phyloP scores from a whole-genome alignment of 2,797 vertebrate species.

The Cynodonichthys magdalenae region DNA sequence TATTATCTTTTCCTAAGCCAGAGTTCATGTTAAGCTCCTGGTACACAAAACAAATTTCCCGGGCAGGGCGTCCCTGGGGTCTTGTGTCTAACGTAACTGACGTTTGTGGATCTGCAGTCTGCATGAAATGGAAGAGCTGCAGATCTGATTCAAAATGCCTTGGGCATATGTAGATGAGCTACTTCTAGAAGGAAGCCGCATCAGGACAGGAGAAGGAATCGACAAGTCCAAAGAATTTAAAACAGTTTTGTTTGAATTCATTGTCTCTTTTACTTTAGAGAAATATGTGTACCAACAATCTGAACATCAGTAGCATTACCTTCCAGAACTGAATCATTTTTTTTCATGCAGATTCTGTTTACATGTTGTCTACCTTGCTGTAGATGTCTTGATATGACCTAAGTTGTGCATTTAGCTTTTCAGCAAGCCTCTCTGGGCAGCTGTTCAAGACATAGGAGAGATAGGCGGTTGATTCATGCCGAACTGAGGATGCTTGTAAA shows the following conservation, averaged over 20 bases:
- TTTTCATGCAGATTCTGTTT: slow-evolving; percentile 2
- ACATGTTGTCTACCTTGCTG: slow-evolving; percentile 18
- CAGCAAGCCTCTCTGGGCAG: slow-evolving; percentile 15
- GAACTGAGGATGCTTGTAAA: slow-evolving; percentile 34
- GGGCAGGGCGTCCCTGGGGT: slow-evolving; percentile 31
- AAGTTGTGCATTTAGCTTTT: slow-evolving; percentile 20
- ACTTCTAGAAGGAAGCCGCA: slow-evolving; percentile 22
- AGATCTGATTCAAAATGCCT: slow-evolving; percentile 45
- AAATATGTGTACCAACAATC: slow-evolving; percentile 3
- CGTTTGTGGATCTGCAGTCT: slow-evolving; percentile 22
- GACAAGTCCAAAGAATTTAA: no score
- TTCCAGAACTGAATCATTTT: not conserved
- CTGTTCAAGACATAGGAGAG: slow-evolving; percentile 19
- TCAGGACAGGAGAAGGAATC: not conserved
- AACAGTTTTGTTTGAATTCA: not conserved
- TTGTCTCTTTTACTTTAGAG: not conserved
- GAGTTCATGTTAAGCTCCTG: slow-evolving; percentile 32
- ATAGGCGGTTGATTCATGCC: slow-evolving; percentile 21
- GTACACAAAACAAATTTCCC: slow-evolving; percentile 40
- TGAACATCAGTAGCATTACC: not conserved
- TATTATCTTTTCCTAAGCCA: slow-evolving; percentile 27
- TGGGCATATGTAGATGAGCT: slow-evolving; percentile 35
- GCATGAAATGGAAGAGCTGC: slow-evolving; percentile 18
- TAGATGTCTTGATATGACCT: slow-evolving; percentile 16
- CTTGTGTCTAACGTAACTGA: slow-evolving; percentile 29